phyloP scores from a whole-genome alignment of 2,888 invertebrate species.

The Drosophila mimetica region DNA sequence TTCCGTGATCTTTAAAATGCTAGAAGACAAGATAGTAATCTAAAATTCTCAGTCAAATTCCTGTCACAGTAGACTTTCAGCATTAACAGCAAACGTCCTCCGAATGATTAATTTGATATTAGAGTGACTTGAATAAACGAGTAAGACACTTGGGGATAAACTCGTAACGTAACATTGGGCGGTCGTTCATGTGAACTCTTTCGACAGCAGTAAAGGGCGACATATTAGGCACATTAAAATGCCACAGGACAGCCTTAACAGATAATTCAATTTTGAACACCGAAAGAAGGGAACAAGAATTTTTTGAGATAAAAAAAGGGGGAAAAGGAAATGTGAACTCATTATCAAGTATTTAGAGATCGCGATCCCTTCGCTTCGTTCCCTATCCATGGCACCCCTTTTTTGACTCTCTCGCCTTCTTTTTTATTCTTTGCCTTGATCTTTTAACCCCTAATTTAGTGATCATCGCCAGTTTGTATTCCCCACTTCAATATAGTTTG shows the following conservation, averaged over 20 bases:
- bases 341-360: constrained; percentile 71
- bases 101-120: constrained; percentile 77
- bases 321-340: constrained; percentile 59
- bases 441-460: constrained; percentile 75
- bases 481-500: constrained; percentile 37
- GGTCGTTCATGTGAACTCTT: constrained; percentile 72
- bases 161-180: constrained; percentile 49
- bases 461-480: constrained; percentile 54
- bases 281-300: constrained; percentile 12
- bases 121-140: constrained; percentile 67
- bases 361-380: constrained; percentile 59
- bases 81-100: constrained; percentile 17
- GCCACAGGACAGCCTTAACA: constrained; percentile 63
- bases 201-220: constrained; percentile 54
- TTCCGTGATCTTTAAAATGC: constrained; percentile 28
- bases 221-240: constrained; percentile 77
- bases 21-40: constrained; percentile 19
- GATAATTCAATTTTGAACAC: constrained; percentile 63
- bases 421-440: constrained; percentile 45
- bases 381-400: constrained; percentile 61
- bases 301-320: constrained; percentile 26
- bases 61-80: constrained; percentile 52
- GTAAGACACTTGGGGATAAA: constrained; percentile 54
- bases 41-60: constrained; percentile 61
- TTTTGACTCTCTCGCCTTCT: constrained; percentile 45